A percentile compares a stretch with the other conserved stretches of the same genome.
phyloP scores from a whole-genome alignment of 1,140 invertebrate species.

The Drosophila pallidifrons region DNA sequence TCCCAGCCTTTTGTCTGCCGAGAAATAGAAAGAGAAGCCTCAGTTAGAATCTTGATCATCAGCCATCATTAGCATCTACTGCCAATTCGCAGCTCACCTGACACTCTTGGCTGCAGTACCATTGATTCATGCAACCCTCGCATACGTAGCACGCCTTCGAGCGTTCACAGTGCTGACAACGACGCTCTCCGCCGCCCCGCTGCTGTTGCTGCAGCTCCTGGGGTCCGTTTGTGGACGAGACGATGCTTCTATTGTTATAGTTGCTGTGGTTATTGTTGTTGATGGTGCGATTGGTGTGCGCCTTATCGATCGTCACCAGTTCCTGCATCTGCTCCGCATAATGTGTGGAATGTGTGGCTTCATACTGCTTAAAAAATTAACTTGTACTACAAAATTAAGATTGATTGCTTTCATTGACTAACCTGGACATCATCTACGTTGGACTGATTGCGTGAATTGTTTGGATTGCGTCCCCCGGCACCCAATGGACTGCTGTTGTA shows the following conservation, averaged over 20 bases:
- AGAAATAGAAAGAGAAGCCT: not conserved
- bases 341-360: constrained; percentile 54
- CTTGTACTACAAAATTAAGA: not conserved
- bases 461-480: not conserved
- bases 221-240: constrained; percentile 38
- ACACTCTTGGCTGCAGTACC: constrained; percentile 95
- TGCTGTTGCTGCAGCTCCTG: not conserved
- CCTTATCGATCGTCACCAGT: constrained; percentile 3
- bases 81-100: constrained; percentile 87
- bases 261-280: constrained; percentile 10
- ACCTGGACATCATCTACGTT: constrained; percentile 16
- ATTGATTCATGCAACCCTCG: constrained; percentile 94
- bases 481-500: constrained; percentile 65
- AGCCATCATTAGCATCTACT: not conserved
- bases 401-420: not conserved
- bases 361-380: constrained; percentile 10
- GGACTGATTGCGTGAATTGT: constrained; percentile 13
- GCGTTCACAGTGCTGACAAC: constrained; percentile 92
- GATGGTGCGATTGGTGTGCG: constrained; percentile 14
- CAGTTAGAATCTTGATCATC: not conserved
- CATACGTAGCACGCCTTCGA: constrained; percentile 93
- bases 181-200: constrained; percentile 56
- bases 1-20: constrained; percentile 57
- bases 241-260: constrained; percentile 16
- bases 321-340: constrained; percentile 15